Conservation (phyloP, 2,888 invertebrate genomes). For the Crossocerus cetratus region DNA sequence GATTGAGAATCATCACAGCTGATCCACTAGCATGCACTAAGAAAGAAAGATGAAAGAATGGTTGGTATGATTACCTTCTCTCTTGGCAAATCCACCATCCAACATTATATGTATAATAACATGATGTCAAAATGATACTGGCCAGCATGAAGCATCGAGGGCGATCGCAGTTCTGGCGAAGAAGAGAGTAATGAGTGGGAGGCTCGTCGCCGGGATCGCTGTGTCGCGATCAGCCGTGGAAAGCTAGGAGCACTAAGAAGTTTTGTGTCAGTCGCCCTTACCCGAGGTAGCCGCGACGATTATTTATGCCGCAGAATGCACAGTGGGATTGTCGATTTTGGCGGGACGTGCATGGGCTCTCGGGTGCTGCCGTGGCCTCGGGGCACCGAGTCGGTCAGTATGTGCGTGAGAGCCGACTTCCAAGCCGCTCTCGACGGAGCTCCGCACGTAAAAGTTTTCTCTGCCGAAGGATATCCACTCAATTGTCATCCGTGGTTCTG, state of each 20-base stretch:
- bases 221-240: conserved; percentile 6
- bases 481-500: conserved; percentile 75
- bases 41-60: no score
- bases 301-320: conserved; percentile 63
- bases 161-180: conserved; percentile 36
- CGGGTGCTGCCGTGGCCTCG: conserved; percentile 40
- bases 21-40: no score
- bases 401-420: conserved; percentile 20
- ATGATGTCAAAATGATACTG: conserved; percentile 42
- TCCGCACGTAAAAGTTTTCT: conserved; percentile 44
- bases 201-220: conserved; percentile 6
- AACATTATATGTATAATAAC: conserved; percentile 56
- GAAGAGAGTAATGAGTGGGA: conserved; percentile 35
- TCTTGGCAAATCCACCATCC: conserved; percentile 48
- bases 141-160: conserved; percentile 32
- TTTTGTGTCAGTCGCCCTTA: conserved; percentile 58
- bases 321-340: conserved; percentile 7
- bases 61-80: conserved; percentile 48
- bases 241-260: conserved; percentile 23
- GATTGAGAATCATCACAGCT: no score
- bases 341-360: conserved; percentile 47
- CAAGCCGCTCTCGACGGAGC: conserved; percentile 19
- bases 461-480: conserved; percentile 63
- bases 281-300: conserved; percentile 55
- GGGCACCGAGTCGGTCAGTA: conserved; percentile 16